Conservation (phyloP, 2,888 invertebrate genomes). For the Apodemia zela region DNA sequence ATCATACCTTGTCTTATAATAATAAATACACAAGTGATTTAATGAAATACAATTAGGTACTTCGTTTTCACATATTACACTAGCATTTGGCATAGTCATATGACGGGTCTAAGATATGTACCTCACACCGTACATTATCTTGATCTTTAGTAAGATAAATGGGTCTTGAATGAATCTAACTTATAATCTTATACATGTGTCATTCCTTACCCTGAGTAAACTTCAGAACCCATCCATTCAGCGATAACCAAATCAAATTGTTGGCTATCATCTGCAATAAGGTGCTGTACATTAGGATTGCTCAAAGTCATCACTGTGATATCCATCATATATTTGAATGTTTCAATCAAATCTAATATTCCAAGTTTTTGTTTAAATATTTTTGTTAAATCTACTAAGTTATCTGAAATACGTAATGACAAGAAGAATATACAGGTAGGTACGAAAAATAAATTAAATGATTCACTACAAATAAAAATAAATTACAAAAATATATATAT, state of each 20-base stretch:
- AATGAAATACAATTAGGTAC: not conserved
- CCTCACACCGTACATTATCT: no score
- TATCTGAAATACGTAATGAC: no score
- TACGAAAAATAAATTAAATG: no score
- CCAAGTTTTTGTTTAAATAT: no score
- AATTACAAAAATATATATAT: no score
- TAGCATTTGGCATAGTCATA: not conserved
- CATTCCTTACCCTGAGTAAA: slow-evolving; percentile 29
- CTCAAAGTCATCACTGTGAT: not conserved
- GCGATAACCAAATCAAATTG: slow-evolving; percentile 33
- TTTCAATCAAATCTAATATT: not conserved
- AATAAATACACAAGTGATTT: not conserved
- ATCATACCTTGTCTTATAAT: no score
- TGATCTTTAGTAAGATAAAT: no score
- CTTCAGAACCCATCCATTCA: slow-evolving; percentile 35
- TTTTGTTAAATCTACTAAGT: no score
- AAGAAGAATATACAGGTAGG: no score
- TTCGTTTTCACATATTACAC: not conserved
- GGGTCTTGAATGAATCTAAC: no score
- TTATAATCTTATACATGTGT: not conserved
- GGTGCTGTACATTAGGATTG: slow-evolving; percentile 24
- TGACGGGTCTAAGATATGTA: not conserved
- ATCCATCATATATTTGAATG: not conserved
- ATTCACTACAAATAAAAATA: no score
- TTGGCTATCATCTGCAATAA: slow-evolving; percentile 30